phyloP scores from a whole-genome alignment of 2,888 invertebrate species.

The Hyles lineata region DNA sequence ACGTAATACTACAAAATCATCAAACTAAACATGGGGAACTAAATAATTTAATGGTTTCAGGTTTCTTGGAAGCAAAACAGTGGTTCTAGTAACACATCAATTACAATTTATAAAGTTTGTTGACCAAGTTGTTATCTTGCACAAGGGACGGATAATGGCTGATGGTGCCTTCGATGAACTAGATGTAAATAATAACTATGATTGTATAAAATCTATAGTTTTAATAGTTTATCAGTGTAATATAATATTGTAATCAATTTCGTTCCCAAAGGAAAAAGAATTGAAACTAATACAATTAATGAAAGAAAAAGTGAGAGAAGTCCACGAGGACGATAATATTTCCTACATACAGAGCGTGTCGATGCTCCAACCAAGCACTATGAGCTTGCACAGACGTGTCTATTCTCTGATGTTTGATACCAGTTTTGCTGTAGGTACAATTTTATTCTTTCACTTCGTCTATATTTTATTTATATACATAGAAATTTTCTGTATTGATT shows the following conservation, averaged over 20 bases:
- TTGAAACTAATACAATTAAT: slow-evolving; percentile 70
- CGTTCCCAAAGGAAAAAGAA: slow-evolving; percentile 58
- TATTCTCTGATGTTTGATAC: slow-evolving; percentile 64
- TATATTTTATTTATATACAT: not conserved
- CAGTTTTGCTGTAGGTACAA: slow-evolving; percentile 58
- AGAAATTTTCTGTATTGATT: slow-evolving; percentile 14
- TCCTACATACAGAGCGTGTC: slow-evolving; percentile 50
- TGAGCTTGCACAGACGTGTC: slow-evolving; percentile 63
- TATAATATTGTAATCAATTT: slow-evolving; percentile 14
- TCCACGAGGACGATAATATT: slow-evolving; percentile 60
- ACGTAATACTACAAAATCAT: not conserved
- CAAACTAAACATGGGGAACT: not conserved
- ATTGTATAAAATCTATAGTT: not conserved
- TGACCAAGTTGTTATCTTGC: slow-evolving; percentile 83
- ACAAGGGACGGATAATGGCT: slow-evolving; percentile 69
- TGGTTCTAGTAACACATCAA: slow-evolving; percentile 93
- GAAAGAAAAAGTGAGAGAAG: slow-evolving; percentile 68
- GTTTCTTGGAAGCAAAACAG: slow-evolving; percentile 87
- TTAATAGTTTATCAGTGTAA: no score
- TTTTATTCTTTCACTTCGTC: not conserved
- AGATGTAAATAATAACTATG: slow-evolving; percentile 53
- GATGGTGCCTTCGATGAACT: slow-evolving; percentile 70
- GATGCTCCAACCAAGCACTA: slow-evolving; percentile 55
- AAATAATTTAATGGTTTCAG: slow-evolving; percentile 45
- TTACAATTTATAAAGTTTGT: slow-evolving; percentile 90